Conservation (phyloP, 64 coral and sea anemone species). For the Astreopora myriophthalma region DNA sequence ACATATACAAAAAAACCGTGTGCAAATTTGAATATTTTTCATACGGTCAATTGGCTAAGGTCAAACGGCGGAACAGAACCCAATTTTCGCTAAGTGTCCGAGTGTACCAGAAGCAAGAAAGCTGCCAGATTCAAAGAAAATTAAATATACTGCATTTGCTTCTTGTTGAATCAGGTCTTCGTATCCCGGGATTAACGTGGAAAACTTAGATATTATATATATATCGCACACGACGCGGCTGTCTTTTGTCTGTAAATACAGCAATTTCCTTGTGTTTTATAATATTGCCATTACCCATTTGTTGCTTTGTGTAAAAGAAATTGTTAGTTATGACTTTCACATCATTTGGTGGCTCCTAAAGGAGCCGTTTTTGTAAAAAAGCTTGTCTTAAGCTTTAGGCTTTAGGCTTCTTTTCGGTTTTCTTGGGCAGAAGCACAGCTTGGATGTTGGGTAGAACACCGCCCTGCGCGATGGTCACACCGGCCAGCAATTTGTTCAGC, state of each 20-base stretch:
- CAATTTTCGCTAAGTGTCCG: too few species aligned
- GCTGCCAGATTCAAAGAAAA: too few species aligned
- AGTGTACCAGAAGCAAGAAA: too few species aligned
- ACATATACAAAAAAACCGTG: too few species aligned
- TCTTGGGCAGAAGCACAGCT: conserved; percentile 27
- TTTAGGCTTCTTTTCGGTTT: conserved; percentile 18
- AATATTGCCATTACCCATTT: background rate
- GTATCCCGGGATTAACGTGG: background rate
- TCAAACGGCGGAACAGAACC: too few species aligned
- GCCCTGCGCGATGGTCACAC: conserved; percentile 17
- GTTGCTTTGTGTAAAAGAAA: background rate
- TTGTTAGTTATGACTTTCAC: conserved; percentile 1
- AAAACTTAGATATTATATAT: too few species aligned
- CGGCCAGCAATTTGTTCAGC: conserved; percentile 8
- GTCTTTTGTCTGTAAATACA: too few species aligned
- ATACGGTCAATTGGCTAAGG: too few species aligned
- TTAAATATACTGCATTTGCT: background rate
- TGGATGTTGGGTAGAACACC: conserved; percentile 40
- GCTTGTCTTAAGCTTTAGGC: conserved; percentile 4
- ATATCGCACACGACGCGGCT: too few species aligned
- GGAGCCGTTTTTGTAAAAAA: conserved; percentile 13
- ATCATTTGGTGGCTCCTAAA: conserved; percentile 22
- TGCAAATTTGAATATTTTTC: too few species aligned
- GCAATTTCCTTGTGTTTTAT: too few species aligned
- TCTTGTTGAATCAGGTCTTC: background rate